These are phyloP conservation scores for Microctenopoma lineatum DNA, from an alignment of 2,797 vertebrate species.

Conservation along the genomic window DNA sequence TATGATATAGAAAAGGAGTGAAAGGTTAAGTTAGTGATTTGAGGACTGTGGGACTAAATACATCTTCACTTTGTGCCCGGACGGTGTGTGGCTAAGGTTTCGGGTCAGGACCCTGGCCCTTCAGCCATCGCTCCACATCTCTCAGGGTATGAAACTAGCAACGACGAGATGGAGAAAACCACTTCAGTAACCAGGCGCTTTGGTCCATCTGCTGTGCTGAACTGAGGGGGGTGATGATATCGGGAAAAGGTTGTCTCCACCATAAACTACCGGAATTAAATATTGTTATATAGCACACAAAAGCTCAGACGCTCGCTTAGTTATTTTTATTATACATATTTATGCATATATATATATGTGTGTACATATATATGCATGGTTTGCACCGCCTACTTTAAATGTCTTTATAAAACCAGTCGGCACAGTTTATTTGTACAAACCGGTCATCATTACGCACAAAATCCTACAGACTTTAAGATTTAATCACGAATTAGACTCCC, in stretches of 20 bases:
- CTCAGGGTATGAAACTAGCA: slow-evolving; percentile 79
- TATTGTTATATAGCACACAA: slow-evolving; percentile 25
- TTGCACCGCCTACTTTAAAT: background rate
- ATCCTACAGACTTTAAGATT: background rate
- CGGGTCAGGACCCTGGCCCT: slow-evolving; percentile 81
- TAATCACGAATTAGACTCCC: background rate
- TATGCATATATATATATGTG: too few relatives aligned
- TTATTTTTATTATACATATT: background rate
- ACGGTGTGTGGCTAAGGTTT: slow-evolving; percentile 68
- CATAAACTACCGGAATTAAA: slow-evolving; percentile 37
- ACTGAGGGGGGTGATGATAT: slow-evolving; percentile 34
- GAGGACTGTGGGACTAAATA: slow-evolving; percentile 18
- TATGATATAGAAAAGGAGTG: background rate
- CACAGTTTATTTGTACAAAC: slow-evolving; percentile 2
- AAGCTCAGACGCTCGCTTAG: background rate
- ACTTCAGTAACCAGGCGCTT: slow-evolving; percentile 74
- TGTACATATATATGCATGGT: too few relatives aligned
- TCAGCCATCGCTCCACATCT: slow-evolving; percentile 78
- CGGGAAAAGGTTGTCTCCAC: slow-evolving; percentile 45
- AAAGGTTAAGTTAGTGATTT: slow-evolving; percentile 27
- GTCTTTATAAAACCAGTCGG: background rate
- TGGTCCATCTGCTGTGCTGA: slow-evolving; percentile 70
- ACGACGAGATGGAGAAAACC: slow-evolving; percentile 73
- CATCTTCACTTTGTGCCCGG: slow-evolving; percentile 53
- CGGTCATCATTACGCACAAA: slow-evolving; percentile 1